Conservation (phyloP, 2,797 vertebrate species). For the Nyctibius grandis region DNA sequence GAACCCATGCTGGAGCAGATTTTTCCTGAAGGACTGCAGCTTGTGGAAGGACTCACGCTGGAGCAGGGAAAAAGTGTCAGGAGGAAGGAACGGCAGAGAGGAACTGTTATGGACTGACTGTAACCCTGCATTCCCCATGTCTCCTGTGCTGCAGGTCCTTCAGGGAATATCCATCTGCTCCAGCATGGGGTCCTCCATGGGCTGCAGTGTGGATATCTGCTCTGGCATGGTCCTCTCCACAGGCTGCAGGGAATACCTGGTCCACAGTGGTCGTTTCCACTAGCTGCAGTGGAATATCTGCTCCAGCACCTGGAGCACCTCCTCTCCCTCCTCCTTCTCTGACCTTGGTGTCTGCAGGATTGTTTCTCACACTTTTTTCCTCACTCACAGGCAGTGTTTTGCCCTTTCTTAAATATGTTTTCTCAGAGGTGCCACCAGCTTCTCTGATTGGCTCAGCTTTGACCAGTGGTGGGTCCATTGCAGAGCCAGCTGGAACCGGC, state of each 20-base stretch:
- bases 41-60: too few species aligned
- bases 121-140: not conserved
- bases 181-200: too few species aligned
- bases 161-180: not conserved
- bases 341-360: not conserved
- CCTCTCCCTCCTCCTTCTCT: too few species aligned
- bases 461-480: not conserved
- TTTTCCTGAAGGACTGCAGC: too few species aligned
- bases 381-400: not conserved
- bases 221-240: too few species aligned
- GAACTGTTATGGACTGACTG: not conserved
- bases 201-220: too few species aligned
- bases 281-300: too few species aligned
- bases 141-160: not conserved
- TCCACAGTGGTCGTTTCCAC: too few species aligned
- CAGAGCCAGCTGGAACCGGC: accelerated
- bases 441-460: not conserved
- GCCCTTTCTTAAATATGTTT: not conserved
- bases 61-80: too few species aligned
- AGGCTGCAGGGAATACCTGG: too few species aligned
- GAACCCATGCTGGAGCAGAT: too few species aligned
- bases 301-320: too few species aligned
- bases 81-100: not conserved
- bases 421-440: not conserved
- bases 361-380: not conserved